Percentiles rank a stretch among this genome's conserved stretches.
These are phyloP conservation scores for Drosophila anomelani DNA, from an alignment of 2,888 invertebrate species.

Conservation along the genomic window DNA sequence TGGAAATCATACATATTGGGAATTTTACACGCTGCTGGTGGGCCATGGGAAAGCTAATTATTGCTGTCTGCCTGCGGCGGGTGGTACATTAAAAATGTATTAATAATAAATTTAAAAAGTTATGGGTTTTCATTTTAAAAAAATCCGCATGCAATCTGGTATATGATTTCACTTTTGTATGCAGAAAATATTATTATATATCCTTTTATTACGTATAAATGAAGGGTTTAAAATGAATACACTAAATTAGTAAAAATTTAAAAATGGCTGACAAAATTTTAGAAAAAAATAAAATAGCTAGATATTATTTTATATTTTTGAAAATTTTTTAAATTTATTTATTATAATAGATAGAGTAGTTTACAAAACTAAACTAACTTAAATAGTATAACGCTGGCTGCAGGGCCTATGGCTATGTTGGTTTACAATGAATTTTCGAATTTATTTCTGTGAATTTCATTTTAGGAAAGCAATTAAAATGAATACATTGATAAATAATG, in stretches of 20 bases:
- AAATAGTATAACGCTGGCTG: too few species aligned
- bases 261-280: neutral
- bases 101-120: conserved; percentile 6
- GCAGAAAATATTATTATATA: neutral
- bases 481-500: too few species aligned
- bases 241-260: neutral
- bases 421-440: too few species aligned
- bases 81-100: conserved; percentile 24
- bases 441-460: neutral
- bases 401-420: too few species aligned
- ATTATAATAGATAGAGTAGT: too few species aligned
- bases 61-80: conserved; percentile 23
- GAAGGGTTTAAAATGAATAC: neutral
- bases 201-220: neutral
- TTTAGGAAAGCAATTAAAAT: neutral
- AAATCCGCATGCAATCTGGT: neutral
- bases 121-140: neutral
- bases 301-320: neutral
- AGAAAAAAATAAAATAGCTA: neutral
- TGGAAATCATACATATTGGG: conserved; percentile 26
- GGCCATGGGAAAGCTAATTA: conserved; percentile 42
- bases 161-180: conserved; percentile 4
- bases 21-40: conserved; percentile 37
- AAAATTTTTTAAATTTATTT: too few species aligned
- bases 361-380: too few species aligned